These are phyloP conservation scores for Noctua janthe DNA, from an alignment of 2,888 invertebrate species.

Conservation along the genomic window DNA sequence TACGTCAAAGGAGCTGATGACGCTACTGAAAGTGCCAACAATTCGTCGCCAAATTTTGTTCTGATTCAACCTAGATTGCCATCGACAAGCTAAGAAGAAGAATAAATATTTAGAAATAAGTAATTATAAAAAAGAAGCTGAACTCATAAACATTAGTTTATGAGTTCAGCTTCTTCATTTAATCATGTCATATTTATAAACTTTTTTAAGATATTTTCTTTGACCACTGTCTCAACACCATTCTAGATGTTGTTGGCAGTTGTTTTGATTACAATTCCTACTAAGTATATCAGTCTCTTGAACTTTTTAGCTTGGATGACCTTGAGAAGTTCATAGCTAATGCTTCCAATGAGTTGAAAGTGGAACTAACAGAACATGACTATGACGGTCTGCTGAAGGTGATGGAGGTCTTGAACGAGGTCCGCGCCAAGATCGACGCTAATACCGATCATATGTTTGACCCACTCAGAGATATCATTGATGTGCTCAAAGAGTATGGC, in stretches of 20 bases:
- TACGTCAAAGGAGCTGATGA: too few relatives aligned
- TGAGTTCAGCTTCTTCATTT: background rate
- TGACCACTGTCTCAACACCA: background rate
- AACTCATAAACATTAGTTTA: too few relatives aligned
- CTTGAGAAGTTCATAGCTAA: conserved; percentile 94
- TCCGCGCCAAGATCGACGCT: conserved; percentile 92
- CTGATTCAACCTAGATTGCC: too few relatives aligned
- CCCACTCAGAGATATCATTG: conserved; percentile 96
- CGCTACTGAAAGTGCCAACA: too few relatives aligned
- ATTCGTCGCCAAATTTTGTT: too few relatives aligned
- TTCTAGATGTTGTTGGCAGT: background rate
- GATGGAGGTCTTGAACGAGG: conserved; percentile 96
- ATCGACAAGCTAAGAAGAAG: too few relatives aligned
- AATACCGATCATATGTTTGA: conserved; percentile 97
- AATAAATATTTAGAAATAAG: too few relatives aligned
- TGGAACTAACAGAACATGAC: conserved; percentile 95
- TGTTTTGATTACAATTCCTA: background rate
- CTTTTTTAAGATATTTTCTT: background rate
- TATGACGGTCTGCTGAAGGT: conserved; percentile 95
- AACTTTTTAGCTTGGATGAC: conserved; percentile 92
- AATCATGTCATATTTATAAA: background rate
- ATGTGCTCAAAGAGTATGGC: conserved; percentile 95
- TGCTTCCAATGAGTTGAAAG: conserved; percentile 93
- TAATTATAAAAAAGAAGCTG: too few relatives aligned
- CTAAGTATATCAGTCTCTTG: background rate